Base-by-base conservation (phyloP, 1,140 invertebrate genomes). In the Apocrypta bakeri region DNA sequence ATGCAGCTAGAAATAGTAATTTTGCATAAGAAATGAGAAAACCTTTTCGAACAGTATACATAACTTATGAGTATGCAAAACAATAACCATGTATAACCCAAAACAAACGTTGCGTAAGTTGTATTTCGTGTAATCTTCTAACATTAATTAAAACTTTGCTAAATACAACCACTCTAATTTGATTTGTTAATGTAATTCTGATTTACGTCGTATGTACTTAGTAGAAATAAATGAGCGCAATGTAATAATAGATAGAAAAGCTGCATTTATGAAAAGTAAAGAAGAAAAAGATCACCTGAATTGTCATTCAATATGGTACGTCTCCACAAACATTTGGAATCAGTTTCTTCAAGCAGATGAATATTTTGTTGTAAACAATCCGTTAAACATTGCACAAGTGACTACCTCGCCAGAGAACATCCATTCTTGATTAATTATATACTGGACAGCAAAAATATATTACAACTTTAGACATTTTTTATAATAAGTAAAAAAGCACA, bases 281-380 rank as follows among this genome's bases (percentile, higher is more conserved):
- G 14, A 71, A 40, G n/a, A 31, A 61, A 48, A n/a, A 31, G 61
- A 61, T 69, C 84, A 83, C 84, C 82, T 84, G 84, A 84, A 72
- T 86, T 69, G 75, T 84, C 83, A 85, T 86, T 79, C 77, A 56
- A 81, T 80, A 29, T 1, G 27, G 33, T 24, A 31, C 7, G 25
- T 77, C 40, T 64, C 42, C 29, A 33, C 79, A 17, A 84, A 66
- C 83, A 84, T 84, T 73, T 71, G 66, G 24, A 61, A 12, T 48
- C 24, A 72, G 66, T 64, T 63, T 72, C 29, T 37, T 69, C 40
- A 40, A 17, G n/a, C 24, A 9, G n/a, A 0, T 6, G 27, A 56
- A 9, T 25, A 37, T 8, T 42, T 27, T 11, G 7, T 21, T 80
- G 11, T 3, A 63, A 40, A 25, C 9, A 66, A 66, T 27, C 29